Evolutionary conservation across 2,797 vertebrate species (phyloP).

Genomic region (Syngnathus rostellatus): DNA sequence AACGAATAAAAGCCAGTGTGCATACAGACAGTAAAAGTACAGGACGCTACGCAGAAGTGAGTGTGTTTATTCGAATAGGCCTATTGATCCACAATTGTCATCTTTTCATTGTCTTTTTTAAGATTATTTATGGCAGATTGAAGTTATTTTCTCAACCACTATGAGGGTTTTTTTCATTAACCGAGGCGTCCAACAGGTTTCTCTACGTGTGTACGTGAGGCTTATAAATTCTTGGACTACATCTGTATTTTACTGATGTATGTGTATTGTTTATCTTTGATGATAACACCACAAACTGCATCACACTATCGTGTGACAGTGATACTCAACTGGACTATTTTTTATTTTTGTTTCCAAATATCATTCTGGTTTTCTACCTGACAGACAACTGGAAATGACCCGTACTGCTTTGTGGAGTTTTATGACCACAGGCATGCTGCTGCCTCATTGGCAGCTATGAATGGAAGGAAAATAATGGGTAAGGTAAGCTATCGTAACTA

Average conservation of each 20-base stretch:
- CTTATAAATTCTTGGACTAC: background rate
- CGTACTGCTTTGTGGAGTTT: slow-evolving; percentile 98
- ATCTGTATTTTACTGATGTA: background rate
- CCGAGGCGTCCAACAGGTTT: too few species aligned
- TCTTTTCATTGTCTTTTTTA: too few species aligned
- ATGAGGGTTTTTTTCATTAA: background rate
- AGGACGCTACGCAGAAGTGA: too few species aligned
- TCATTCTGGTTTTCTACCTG: slow-evolving; percentile 38
- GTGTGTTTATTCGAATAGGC: too few species aligned
- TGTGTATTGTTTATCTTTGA: background rate
- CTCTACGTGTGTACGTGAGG: background rate
- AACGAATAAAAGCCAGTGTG: too few species aligned
- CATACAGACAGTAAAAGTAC: too few species aligned
- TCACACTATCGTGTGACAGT: background rate
- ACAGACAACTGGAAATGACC: slow-evolving; percentile 95
- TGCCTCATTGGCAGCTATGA: slow-evolving; percentile 94
- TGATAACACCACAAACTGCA: slow-evolving; percentile 6
- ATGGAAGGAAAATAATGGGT: slow-evolving; percentile 99
- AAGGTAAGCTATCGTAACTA: slow-evolving; percentile 88
- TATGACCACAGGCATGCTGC: slow-evolving; percentile 96
- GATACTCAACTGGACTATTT: background rate
- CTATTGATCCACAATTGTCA: too few species aligned
- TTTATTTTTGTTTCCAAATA: slow-evolving; percentile 21
- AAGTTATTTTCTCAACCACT: too few species aligned
- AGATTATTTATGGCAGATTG: too few species aligned